phyloP scores from a whole-genome alignment of 2,888 invertebrate genomes.

The Rapana venosa region DNA sequence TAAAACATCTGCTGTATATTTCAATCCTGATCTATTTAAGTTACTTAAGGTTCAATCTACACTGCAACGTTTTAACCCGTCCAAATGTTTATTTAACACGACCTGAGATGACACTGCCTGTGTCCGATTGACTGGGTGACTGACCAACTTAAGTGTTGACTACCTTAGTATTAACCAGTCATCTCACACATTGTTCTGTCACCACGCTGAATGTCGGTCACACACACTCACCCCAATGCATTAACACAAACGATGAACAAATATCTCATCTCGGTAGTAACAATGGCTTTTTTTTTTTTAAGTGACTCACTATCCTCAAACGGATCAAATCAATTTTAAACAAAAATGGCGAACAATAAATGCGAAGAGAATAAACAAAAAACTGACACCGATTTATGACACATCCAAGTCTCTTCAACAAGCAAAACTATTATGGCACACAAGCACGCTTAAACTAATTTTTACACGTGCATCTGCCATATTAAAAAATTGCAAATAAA shows the following conservation, averaged over 20 bases:
- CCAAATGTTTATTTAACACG: too few relatives aligned
- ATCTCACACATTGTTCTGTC: too few relatives aligned
- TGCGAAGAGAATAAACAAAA: constrained; percentile 36
- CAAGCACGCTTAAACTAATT: neutral
- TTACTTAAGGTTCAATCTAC: too few relatives aligned
- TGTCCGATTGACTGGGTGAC: too few relatives aligned
- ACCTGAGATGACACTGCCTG: too few relatives aligned
- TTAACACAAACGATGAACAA: neutral
- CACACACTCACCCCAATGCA: neutral
- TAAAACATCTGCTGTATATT: too few relatives aligned
- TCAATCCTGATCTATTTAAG: too few relatives aligned
- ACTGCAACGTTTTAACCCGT: too few relatives aligned
- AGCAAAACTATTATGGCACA: neutral
- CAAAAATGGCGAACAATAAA: constrained; percentile 47
- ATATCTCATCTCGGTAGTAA: neutral
- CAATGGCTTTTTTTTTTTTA: neutral
- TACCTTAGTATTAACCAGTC: too few relatives aligned
- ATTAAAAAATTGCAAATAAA: neutral
- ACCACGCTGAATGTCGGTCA: too few relatives aligned
- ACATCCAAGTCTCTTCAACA: neutral
- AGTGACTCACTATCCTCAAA: constrained; percentile 43
- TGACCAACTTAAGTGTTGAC: too few relatives aligned
- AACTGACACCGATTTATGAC: constrained; percentile 13
- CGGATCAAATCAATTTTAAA: constrained; percentile 46
- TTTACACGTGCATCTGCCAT: neutral